Conservation (phyloP, 2,888 invertebrate genomes). For the Agrotis clavis region DNA sequence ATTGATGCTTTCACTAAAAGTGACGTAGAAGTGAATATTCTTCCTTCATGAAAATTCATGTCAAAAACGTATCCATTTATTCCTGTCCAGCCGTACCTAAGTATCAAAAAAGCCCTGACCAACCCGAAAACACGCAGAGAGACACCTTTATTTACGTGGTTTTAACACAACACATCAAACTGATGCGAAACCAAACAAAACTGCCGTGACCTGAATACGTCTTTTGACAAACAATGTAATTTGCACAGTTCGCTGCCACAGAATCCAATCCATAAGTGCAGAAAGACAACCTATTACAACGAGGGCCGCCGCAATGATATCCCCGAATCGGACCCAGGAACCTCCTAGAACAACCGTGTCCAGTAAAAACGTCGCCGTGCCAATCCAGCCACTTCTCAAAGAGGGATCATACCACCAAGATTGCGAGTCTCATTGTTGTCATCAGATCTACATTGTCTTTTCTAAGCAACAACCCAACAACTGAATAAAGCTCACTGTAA, state of each 20-base stretch:
- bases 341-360: no score
- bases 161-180: slow-evolving; percentile 52
- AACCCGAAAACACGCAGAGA: slow-evolving; percentile 43
- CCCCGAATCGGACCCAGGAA: no score
- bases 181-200: slow-evolving; percentile 50
- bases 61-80: slow-evolving; percentile 14
- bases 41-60: not conserved
- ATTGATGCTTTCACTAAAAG: no score
- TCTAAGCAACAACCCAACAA: no score
- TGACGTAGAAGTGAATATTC: not conserved
- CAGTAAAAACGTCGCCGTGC: no score
- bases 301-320: not conserved
- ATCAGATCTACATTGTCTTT: no score
- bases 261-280: not conserved
- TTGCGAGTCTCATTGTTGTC: no score
- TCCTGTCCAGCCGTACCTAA: not conserved
- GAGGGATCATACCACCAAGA: no score
- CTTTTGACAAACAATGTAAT: slow-evolving; percentile 61
- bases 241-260: slow-evolving; percentile 34
- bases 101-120: slow-evolving; percentile 35
- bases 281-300: not conserved
- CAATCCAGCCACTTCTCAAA: no score
- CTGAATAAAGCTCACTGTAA: no score
- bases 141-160: slow-evolving; percentile 48
- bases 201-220: slow-evolving; percentile 49